Evolutionary conservation across 2,888 invertebrate species (phyloP).

Genomic region (Ceramica pisi): DNA sequence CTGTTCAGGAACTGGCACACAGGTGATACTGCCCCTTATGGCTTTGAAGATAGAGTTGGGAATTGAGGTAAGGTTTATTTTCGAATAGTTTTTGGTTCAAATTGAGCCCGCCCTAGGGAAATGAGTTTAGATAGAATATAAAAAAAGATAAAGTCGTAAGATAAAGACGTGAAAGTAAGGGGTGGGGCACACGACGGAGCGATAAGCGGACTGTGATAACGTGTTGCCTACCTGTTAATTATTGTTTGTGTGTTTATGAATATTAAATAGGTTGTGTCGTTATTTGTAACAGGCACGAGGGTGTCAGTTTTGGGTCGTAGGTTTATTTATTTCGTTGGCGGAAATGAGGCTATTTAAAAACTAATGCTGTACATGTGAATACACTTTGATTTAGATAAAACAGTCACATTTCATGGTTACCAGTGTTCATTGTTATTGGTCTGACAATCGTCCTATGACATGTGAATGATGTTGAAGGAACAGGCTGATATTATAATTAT

Average conservation of each 20-base stretch:
- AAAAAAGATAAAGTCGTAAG: slow-evolving; percentile 64
- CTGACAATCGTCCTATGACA: too few species aligned
- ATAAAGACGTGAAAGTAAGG: slow-evolving; percentile 69
- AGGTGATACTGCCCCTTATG: slow-evolving; percentile 31
- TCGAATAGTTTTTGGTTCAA: slow-evolving; percentile 41
- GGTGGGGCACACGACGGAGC: slow-evolving; percentile 52
- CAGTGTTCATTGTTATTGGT: too few species aligned
- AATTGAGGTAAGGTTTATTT: slow-evolving; percentile 20
- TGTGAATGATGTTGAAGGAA: too few species aligned
- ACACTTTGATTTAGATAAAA: not conserved
- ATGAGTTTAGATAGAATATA: slow-evolving; percentile 65
- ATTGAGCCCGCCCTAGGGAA: slow-evolving; percentile 67
- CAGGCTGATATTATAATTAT: too few species aligned
- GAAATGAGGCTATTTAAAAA: slow-evolving; percentile 27
- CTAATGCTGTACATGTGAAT: not conserved
- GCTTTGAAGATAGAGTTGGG: slow-evolving; percentile 5
- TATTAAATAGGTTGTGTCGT: slow-evolving; percentile 50
- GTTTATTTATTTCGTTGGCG: slow-evolving; percentile 16
- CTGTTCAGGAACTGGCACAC: slow-evolving; percentile 22
- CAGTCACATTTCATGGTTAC: not conserved
- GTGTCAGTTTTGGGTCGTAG: slow-evolving; percentile 6
- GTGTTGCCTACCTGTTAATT: slow-evolving; percentile 55
- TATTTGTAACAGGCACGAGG: slow-evolving; percentile 31
- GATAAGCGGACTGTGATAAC: slow-evolving; percentile 52
- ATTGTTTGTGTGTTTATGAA: slow-evolving; percentile 61